Evolutionary conservation across 2,797 vertebrate genomes (phyloP), one percentile per base, ranked within the genome.

Genomic region (Sternarchorhynchus goeldii): DNA sequence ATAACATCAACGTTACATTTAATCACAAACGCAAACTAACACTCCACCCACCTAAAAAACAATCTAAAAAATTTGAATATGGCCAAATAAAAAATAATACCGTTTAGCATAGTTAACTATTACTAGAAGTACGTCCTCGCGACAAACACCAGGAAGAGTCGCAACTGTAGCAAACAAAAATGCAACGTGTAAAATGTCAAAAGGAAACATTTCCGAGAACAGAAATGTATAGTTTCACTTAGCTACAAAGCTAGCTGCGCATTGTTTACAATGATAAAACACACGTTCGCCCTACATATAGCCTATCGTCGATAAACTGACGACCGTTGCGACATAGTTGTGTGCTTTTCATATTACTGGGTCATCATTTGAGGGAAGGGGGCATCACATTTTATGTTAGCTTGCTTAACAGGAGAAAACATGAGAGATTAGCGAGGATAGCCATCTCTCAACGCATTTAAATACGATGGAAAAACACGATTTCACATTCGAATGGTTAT

Each of bases 211-310:
- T 86, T 85, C 76, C 83, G 85, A 84, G 60, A 77, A 53, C 8
- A 65, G 62, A 73, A 77, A 76, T 58, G 50, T 69, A 81, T 75
- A 86, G 84, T 86, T 85, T 85, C 83, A 84, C 79, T 87, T 87
- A 83, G 85, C 82, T 36, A 17, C 32, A 55, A 50, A 65, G 78
- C 76, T 73, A 80, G 73, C 80, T 29, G 60, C 72, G 63, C 59
- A 55, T 59, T 75, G 62, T 80, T 72, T 78, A 77, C 73, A 77
- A 39, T 21, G 41, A 60, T 63, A 20, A 62, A 32, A 71, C 70
- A 77, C 75, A 58, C 69, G 39, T n/a, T n/a, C 36, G 32, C 77
- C 70, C 71, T 73, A 58, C 31, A 12, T 20, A 67, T 60, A 45
- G 17, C 17, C n/a, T 76, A 34, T 16, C 73, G 59, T 29, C 69